Evolutionary conservation across 2,113 vertebrate genomes (phyloP), one percentile per base, ranked within the genome.

Genomic region (Limnothrissa miodon): DNA sequence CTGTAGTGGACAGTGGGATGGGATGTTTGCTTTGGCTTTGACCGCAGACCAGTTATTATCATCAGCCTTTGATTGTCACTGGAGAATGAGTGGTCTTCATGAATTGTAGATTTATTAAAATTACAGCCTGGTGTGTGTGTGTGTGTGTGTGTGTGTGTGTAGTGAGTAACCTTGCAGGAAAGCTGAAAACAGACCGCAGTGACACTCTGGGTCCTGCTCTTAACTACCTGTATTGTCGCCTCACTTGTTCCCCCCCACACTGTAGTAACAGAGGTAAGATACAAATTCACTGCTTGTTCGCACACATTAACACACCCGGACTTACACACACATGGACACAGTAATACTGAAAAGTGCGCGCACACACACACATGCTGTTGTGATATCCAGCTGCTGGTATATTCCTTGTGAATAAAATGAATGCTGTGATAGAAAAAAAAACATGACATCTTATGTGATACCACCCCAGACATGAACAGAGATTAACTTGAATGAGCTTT

Each of bases 91-190:
- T 36, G 25, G 25, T 13, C 66, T 33, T 36, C 66, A 74, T 74
- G 29, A 74, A 74, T 74, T 36, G 66, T 33, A 36, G 66, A 36
- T 39, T 29, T 4, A 36, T 15, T 17, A 33, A 74, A 74, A 74
- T 74, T 74, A 10, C 66, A 29, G 59, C 11, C 8, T 45, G 56
- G 83, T 80, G 79, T 39, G 21, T 81, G 25, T 5, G 25, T 80
- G 78, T 81, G 66, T 66, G 33, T 45, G 11, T 11, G 10, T 23
- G n/a, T 79, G 78, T 70, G 87, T 80, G 90, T 85, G 66, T 89
- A 99, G 98, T 99, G 87, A 96, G 95, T 91, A 97, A 94, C 87
- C 91, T 98, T 82, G 94, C 94, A 33, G 97, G 95, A 36, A 96
- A 91, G 87, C 91, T 97, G 89, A 94, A 92, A 79, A 90, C 93